Percentiles rank a stretch among this genome's conserved stretches.
phyloP scores from a whole-genome alignment of 2,113 vertebrate genomes.

The Reinhardtius hippoglossoides region DNA sequence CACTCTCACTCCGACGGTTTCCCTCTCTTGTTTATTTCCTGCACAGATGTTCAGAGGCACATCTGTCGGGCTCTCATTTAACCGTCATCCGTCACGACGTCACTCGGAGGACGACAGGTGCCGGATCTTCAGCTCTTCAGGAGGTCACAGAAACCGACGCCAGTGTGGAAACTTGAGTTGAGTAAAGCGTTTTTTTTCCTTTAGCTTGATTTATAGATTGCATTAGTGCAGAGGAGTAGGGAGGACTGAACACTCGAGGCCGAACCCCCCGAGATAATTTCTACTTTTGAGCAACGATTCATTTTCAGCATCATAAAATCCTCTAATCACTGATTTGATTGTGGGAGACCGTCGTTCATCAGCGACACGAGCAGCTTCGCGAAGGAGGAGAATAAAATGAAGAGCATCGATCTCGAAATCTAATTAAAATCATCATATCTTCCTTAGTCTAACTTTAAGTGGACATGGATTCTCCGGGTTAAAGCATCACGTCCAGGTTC shows the following conservation, averaged over 20 bases:
- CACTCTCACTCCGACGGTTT: conserved; percentile 1
- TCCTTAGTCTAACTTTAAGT: no score
- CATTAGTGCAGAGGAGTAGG: not conserved
- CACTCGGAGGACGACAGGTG: not conserved
- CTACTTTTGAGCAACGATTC: not conserved
- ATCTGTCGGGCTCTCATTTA: conserved; percentile 5
- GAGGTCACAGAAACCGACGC: not conserved
- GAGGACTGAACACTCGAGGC: not conserved
- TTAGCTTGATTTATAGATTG: not conserved
- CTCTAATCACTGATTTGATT: not conserved
- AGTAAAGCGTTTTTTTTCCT: not conserved
- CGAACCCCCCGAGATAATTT: not conserved
- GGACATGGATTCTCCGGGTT: no score
- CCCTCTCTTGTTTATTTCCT: not conserved
- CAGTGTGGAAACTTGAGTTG: not conserved
- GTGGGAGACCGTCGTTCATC: not conserved
- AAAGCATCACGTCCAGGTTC: no score
- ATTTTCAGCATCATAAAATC: conserved; percentile 1
- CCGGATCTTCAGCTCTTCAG: not conserved
- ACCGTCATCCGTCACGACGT: conserved; percentile 4
- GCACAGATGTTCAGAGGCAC: not conserved
- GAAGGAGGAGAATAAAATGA: not conserved
- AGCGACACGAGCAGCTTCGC: not conserved
- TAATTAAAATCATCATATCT: not conserved
- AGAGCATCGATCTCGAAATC: not conserved